A percentile compares a stretch with the other conserved stretches of the same genome.
These are phyloP conservation scores for Clarias gariepinus DNA, from an alignment of 2,113 vertebrate species.

Conservation along the genomic window DNA sequence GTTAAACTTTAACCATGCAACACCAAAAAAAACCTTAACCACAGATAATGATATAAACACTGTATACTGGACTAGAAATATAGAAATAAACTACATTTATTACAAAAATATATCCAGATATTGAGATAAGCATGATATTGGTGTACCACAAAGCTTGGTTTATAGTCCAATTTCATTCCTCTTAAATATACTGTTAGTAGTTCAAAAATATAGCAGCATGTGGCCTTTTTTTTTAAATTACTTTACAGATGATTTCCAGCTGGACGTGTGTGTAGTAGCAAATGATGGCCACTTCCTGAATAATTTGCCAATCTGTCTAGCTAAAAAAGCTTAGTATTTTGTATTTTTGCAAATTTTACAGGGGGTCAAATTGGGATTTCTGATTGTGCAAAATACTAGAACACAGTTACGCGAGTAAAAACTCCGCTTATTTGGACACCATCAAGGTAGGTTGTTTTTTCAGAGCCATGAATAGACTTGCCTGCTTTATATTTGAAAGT, in stretches of 20 bases:
- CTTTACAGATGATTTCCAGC: background rate
- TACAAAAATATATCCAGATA: background rate
- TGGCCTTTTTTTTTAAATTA: background rate
- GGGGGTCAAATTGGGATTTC: too few species aligned
- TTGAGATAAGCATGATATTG: background rate
- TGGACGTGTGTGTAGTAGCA: background rate
- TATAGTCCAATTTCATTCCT: background rate
- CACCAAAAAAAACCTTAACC: background rate
- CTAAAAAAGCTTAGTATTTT: background rate
- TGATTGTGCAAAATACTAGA: too few species aligned
- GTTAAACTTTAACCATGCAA: background rate
- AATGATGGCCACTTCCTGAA: background rate
- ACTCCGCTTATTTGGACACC: too few species aligned
- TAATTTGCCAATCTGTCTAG: background rate
- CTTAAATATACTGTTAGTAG: background rate
- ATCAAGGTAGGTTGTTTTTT: too few species aligned
- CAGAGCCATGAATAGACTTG: too few species aligned
- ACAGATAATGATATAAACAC: background rate
- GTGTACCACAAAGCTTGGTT: background rate
- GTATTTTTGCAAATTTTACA: background rate
- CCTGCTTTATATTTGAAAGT: too few species aligned
- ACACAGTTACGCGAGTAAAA: too few species aligned
- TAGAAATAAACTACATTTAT: background rate
- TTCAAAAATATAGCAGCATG: background rate
- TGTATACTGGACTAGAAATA: background rate